Evolutionary conservation across 2,113 vertebrate genomes (phyloP).

Genomic region (Toxotes chatareus): DNA sequence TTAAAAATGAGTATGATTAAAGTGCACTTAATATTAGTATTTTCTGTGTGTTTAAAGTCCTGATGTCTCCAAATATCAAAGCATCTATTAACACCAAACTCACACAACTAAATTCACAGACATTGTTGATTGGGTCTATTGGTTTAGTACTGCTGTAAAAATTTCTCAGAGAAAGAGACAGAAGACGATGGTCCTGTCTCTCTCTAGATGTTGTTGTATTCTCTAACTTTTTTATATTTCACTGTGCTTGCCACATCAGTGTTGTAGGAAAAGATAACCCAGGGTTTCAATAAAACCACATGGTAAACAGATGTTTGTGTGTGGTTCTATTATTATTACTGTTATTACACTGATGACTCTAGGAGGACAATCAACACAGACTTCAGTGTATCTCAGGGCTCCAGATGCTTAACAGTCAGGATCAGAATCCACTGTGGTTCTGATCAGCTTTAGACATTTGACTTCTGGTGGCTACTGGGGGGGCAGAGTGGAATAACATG

Average conservation of each 20-base stretch:
- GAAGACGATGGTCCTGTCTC: not conserved
- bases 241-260: conserved; percentile 59
- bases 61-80: conserved; percentile 20
- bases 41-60: conserved; percentile 19
- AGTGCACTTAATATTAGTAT: conserved; percentile 47
- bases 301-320: conserved; percentile 37
- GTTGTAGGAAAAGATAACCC: conserved; percentile 62
- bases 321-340: not conserved
- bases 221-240: conserved; percentile 45
- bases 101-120: conserved; percentile 9
- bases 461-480: conserved; percentile 74
- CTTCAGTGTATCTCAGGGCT: not conserved
- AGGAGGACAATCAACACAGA: too few relatives aligned
- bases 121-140: conserved; percentile 14
- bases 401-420: not conserved
- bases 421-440: not conserved
- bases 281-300: conserved; percentile 78
- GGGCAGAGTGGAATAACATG: conserved; percentile 72
- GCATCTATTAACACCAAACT: not conserved
- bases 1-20: conserved; percentile 22
- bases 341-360: too few relatives aligned
- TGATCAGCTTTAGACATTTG: conserved; percentile 69
- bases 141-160: conserved; percentile 51
- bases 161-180: not conserved
- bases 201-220: conserved; percentile 28